phyloP scores from a whole-genome alignment of 2,888 invertebrate species.

The Capitulum mitella region DNA sequence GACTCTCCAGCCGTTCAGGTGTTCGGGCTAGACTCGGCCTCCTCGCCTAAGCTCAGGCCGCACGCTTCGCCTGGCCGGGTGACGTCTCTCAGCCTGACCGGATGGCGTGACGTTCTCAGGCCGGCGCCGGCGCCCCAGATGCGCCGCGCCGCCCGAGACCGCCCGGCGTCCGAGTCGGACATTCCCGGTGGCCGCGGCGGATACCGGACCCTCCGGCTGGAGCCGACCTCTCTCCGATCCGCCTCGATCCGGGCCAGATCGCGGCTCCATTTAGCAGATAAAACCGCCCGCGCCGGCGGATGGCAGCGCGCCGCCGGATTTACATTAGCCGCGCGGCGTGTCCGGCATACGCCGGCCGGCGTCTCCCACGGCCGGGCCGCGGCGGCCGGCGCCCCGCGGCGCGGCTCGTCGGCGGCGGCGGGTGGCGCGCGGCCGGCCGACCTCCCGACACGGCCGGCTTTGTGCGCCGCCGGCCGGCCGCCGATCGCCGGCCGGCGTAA shows the following conservation, averaged over 20 bases:
- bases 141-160: too few species aligned
- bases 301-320: neutral
- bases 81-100: too few species aligned
- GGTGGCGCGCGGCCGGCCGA: neutral
- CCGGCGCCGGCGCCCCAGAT: too few species aligned
- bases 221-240: neutral
- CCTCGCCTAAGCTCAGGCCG: too few species aligned
- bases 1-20: too few species aligned
- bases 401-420: neutral
- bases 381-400: conserved; percentile 2
- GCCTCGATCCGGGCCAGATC: neutral
- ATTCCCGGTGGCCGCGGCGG: neutral
- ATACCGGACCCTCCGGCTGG: too few species aligned
- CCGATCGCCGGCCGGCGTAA: neutral
- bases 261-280: conserved; percentile 7
- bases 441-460: neutral
- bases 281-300: neutral
- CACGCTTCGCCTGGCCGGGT: too few species aligned
- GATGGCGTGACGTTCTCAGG: too few species aligned
- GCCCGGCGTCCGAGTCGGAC: too few species aligned
- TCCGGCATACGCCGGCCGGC: neutral
- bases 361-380: neutral
- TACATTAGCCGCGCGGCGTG: neutral
- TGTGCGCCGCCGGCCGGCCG: neutral
- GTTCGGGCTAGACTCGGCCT: too few species aligned